Percentiles rank a stretch among this genome's conserved stretches.
These are phyloP conservation scores for Tachuris rubrigastra DNA, from an alignment of 2,113 vertebrate genomes.

Conservation along the genomic window DNA sequence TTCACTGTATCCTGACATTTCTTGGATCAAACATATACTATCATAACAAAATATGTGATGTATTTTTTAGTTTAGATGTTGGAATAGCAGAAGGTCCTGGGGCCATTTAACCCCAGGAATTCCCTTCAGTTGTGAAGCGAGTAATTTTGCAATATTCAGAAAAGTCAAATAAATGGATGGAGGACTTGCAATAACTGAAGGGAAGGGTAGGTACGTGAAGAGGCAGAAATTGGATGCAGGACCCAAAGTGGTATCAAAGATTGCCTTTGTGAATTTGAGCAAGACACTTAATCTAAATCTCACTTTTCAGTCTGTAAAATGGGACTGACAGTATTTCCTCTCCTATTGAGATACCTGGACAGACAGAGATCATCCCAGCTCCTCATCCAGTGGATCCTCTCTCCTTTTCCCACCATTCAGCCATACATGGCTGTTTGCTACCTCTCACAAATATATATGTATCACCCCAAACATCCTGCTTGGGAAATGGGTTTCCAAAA, in stretches of 20 bases:
- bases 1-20: not conserved
- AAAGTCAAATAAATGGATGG: slow-evolving; percentile 15
- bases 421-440: not conserved
- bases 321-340: slow-evolving; percentile 52
- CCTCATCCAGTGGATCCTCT: not conserved
- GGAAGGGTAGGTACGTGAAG: not conserved
- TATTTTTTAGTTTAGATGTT: not conserved
- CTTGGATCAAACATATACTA: not conserved
- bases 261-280: slow-evolving; percentile 54
- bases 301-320: slow-evolving; percentile 54
- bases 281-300: slow-evolving; percentile 64
- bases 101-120: not conserved
- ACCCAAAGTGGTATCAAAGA: slow-evolving; percentile 33
- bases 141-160: slow-evolving; percentile 7
- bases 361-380: not conserved
- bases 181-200: not conserved
- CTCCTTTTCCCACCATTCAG: not conserved
- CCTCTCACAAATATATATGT: not conserved
- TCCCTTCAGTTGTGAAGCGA: not conserved
- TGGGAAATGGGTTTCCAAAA: slow-evolving; percentile 42
- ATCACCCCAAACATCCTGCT: not conserved
- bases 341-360: slow-evolving; percentile 2
- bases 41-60: not conserved
- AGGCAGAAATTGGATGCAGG: slow-evolving; percentile 10
- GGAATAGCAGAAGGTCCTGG: slow-evolving; percentile 4